Evolutionary conservation across 53 echinoderm and acorn worm species (phyloP), one percentile per base, ranked within the genome.

Genomic region (Hippasteria phrygiana): DNA sequence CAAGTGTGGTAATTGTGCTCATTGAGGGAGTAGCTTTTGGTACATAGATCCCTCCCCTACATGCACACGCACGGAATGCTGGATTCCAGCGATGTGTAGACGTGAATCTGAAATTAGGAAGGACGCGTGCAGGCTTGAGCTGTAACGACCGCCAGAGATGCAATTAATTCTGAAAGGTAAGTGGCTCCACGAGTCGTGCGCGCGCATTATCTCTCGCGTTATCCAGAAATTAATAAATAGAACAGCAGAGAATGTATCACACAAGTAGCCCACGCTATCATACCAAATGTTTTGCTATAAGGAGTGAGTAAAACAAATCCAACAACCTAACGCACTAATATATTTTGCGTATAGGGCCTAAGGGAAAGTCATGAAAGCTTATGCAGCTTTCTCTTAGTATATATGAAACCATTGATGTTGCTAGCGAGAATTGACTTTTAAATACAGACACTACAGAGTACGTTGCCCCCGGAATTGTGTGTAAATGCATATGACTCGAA

Each of bases 121-220:
- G 32, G 28, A 74, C 74, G 47, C 38, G 35, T 35, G 16, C 71
- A 27, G 47, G 74, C 74, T 45, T 2, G 74, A 27, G 47, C 43
- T 28, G n/a, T n/a, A 74, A 45, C 36, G 18, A 70, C 32, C 43
- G 27, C 45, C 31, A 74, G 14, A 46, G 74, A 46, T 2, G 74
- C 74, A 74, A 46, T 74, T 74, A 74, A 43, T 46, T 47, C 74
- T 27, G 74, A 74, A 28, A 45, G n/a, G 47, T 20, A 74, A 74
- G 74, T 74, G 74, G 74, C 74, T 46, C 22, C 74, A 74, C 74
- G 74, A 74, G 24, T 43, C 47, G 17, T 0, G 22, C 43, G 27
- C 22, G 27, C 47, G 38, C 47, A 20, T n/a, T 47, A 46, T 74
- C 22, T 59, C 59, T 3, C 59, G 26, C 7, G 26, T 59, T 3